Percentiles rank a stretch among this genome's conserved stretches.
These are phyloP conservation scores for Epicampocera succincta DNA, from an alignment of 2,888 invertebrate genomes.

Conservation along the genomic window DNA sequence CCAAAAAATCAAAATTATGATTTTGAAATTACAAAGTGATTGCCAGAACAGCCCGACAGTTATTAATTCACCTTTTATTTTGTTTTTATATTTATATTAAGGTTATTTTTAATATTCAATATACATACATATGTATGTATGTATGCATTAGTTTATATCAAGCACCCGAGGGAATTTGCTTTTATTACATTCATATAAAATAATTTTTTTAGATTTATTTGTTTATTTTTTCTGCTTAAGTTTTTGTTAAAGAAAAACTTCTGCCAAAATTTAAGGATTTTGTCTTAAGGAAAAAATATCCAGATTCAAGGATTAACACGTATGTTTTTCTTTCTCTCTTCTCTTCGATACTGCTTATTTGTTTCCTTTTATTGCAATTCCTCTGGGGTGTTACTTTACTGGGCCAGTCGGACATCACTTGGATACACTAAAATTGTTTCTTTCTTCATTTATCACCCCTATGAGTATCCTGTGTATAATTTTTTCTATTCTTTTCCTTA, in stretches of 20 bases:
- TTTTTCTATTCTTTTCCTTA: conserved; percentile 26
- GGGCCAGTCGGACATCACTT: conserved; percentile 35
- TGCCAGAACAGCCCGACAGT: too few species aligned
- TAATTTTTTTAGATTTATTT: conserved; percentile 34
- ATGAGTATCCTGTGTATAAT: conserved; percentile 35
- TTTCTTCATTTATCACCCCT: conserved; percentile 53
- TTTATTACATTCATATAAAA: conserved; percentile 60
- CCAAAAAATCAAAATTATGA: too few species aligned
- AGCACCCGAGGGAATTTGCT: conserved; percentile 57
- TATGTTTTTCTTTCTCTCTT: conserved; percentile 50
- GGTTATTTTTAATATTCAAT: too few species aligned
- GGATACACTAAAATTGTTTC: neutral
- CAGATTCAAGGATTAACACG: conserved; percentile 48
- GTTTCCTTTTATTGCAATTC: conserved; percentile 66
- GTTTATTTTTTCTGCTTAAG: conserved; percentile 33
- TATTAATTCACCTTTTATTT: too few species aligned
- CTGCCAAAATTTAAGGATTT: conserved; percentile 41
- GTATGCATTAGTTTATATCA: conserved; percentile 20
- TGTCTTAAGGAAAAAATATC: conserved; percentile 24
- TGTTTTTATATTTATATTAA: too few species aligned
- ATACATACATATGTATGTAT: too few species aligned
- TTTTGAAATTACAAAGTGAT: too few species aligned
- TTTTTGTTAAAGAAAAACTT: neutral
- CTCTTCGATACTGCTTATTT: conserved; percentile 52
- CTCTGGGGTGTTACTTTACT: conserved; percentile 59